Evolutionary conservation across 1,140 invertebrate genomes (phyloP).

Genomic region (Micrasema longulum): DNA sequence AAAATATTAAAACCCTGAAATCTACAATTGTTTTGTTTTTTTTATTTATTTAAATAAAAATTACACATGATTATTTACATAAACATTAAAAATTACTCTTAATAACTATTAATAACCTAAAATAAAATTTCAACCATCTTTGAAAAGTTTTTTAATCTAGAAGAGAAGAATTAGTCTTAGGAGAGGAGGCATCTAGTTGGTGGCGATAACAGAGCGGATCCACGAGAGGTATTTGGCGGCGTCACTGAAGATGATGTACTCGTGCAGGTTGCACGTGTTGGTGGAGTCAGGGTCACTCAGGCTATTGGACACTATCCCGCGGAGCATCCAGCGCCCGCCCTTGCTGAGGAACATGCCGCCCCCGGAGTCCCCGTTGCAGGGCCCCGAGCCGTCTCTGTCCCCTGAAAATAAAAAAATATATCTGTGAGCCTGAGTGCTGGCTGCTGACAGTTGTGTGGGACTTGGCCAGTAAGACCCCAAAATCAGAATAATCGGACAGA

Average conservation of each 20-base stretch:
- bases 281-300: slow-evolving; percentile 59
- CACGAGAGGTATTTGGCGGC: slow-evolving; percentile 61
- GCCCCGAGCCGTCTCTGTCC: slow-evolving; percentile 67
- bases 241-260: slow-evolving; percentile 65
- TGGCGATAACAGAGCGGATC: slow-evolving; percentile 42
- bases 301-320: slow-evolving; percentile 66
- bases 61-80: no score
- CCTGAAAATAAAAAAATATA: slow-evolving; percentile 54
- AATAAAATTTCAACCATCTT: no score
- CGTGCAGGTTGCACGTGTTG: slow-evolving; percentile 60
- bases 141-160: background rate
- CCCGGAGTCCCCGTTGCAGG: slow-evolving; percentile 72
- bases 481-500: no score
- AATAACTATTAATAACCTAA: no score
- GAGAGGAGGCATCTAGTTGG: background rate
- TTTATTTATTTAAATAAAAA: no score
- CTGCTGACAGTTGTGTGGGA: no score
- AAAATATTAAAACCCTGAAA: no score
- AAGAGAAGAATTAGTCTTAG: background rate
- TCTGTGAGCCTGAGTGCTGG: no score
- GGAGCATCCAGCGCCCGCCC: slow-evolving; percentile 63
- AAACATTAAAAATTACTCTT: no score
- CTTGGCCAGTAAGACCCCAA: no score
- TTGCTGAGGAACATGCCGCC: slow-evolving; percentile 67
- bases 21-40: no score